A percentile compares a stretch with the other conserved stretches of the same genome.
Evolutionary conservation across 2,113 vertebrate genomes (phyloP).

Genomic region (Ameiurus melas): DNA sequence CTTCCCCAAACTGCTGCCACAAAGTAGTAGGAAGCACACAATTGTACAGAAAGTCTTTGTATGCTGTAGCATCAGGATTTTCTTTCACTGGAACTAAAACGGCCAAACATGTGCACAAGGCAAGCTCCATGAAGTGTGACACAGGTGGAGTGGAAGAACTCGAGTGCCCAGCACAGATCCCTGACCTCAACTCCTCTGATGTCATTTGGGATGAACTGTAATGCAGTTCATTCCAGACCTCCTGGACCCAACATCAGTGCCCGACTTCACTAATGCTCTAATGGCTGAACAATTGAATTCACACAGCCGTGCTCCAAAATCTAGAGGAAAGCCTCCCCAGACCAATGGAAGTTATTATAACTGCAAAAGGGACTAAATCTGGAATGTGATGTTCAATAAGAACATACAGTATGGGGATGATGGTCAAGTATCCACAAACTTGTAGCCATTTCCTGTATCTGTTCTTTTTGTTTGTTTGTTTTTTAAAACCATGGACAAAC

Average conservation of each 20-base stretch:
- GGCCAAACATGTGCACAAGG: background rate
- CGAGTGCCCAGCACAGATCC: background rate
- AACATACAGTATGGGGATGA: too few relatives aligned
- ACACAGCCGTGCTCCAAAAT: background rate
- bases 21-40: background rate
- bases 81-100: background rate
- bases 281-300: background rate
- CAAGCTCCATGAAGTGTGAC: background rate
- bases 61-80: background rate
- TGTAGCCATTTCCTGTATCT: background rate
- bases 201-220: background rate
- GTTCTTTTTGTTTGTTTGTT: background rate
- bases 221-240: background rate
- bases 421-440: background rate
- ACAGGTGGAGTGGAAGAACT: background rate
- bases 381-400: background rate
- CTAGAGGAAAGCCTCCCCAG: background rate
- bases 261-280: background rate
- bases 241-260: background rate
- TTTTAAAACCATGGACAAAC: background rate
- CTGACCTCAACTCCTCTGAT: background rate
- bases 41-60: background rate
- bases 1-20: background rate
- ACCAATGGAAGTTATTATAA: background rate
- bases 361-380: background rate